These are phyloP conservation scores for Xylocampa areola DNA, from an alignment of 2,888 invertebrate genomes.

Conservation along the genomic window DNA sequence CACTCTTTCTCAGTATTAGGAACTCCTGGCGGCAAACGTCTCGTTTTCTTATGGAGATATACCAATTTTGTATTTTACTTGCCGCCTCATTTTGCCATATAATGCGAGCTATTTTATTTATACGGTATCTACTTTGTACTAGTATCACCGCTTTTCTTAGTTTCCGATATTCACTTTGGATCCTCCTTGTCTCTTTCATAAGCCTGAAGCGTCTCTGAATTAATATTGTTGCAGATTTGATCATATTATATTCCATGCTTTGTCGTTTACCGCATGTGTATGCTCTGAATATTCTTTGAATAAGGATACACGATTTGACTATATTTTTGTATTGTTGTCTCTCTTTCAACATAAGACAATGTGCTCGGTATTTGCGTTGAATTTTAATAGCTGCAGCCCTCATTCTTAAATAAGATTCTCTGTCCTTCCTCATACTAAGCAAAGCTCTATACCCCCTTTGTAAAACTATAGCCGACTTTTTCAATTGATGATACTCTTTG, in stretches of 20 bases:
- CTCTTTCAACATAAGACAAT: slow-evolving; percentile 71
- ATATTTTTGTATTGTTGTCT: slow-evolving; percentile 72
- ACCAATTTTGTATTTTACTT: slow-evolving; percentile 80
- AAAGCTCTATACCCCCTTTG: slow-evolving; percentile 76
- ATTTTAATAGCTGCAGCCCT: slow-evolving; percentile 61
- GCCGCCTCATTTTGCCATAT: slow-evolving; percentile 66
- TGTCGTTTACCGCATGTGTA: slow-evolving; percentile 66
- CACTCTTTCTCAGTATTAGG: slow-evolving; percentile 67
- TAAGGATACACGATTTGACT: slow-evolving; percentile 72
- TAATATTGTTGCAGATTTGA: slow-evolving; percentile 70
- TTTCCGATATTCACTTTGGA: slow-evolving; percentile 67
- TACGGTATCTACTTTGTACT: slow-evolving; percentile 79
- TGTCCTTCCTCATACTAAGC: slow-evolving; percentile 69
- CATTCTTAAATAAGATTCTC: slow-evolving; percentile 65
- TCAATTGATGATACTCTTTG: slow-evolving; percentile 70
- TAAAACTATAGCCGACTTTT: slow-evolving; percentile 62
- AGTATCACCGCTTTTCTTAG: slow-evolving; percentile 66
- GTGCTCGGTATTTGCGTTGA: slow-evolving; percentile 80
- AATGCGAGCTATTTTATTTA: slow-evolving; percentile 62
- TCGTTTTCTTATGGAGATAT: slow-evolving; percentile 68
- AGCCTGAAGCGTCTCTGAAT: slow-evolving; percentile 82
- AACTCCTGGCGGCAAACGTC: slow-evolving; percentile 68
- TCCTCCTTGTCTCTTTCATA: slow-evolving; percentile 61
- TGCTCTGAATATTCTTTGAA: slow-evolving; percentile 81
- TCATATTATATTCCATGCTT: slow-evolving; percentile 64